Conservation (phyloP, 2,888 invertebrate species). For the Acleris emargana region DNA sequence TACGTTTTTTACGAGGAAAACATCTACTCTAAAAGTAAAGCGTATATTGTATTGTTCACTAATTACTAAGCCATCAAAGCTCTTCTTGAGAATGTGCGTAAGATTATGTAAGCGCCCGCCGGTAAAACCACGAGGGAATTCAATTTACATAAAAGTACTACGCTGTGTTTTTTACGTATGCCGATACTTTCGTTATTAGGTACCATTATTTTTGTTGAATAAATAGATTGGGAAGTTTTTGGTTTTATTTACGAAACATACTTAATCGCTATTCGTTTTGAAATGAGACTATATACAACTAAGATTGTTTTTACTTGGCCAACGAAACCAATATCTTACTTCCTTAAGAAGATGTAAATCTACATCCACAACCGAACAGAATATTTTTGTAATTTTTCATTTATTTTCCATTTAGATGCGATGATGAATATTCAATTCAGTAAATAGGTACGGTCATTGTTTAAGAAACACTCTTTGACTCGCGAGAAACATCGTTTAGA, state of each 20-base stretch:
- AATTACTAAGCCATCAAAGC: conserved; percentile 21
- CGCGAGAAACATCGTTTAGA: conserved; percentile 57
- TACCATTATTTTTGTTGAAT: no score
- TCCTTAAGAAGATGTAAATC: no score
- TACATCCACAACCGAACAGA: not conserved
- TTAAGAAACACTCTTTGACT: conserved; percentile 62
- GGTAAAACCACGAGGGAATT: conserved; percentile 7
- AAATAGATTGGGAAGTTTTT: no score
- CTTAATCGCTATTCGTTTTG: no score
- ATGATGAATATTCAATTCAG: conserved; percentile 62
- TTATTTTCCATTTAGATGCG: conserved; percentile 31
- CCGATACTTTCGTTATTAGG: no score
- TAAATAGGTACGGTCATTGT: conserved; percentile 55
- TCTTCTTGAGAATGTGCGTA: conserved; percentile 18
- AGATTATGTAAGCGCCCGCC: conserved; percentile 22
- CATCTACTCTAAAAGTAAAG: conserved; percentile 22
- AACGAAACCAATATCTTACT: no score
- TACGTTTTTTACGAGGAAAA: conserved; percentile 34
- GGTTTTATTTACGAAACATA: no score
- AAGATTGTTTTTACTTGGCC: no score
- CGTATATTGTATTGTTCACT: conserved; percentile 32
- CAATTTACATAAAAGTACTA: conserved; percentile 1
- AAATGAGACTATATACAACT: no score
- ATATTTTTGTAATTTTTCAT: not conserved
- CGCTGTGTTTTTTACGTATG: not conserved